Conservation (phyloP, 2,888 invertebrate species). For the Drosophila subquinaria region DNA sequence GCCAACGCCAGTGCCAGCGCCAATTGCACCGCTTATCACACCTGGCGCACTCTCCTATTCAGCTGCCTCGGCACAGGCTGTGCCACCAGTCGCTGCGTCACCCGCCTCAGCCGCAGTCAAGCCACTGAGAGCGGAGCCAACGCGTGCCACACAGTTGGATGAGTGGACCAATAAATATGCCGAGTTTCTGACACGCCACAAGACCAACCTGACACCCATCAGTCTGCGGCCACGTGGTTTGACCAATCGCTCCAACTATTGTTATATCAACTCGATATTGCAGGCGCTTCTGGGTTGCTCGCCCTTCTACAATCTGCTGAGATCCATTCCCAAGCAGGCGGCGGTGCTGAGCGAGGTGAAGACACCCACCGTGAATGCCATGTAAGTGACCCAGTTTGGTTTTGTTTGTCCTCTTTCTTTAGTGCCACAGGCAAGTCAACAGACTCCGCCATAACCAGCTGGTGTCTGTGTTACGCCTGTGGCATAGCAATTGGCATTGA, state of each 20-base stretch:
- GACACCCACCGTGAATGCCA: conserved; percentile 95
- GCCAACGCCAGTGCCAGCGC: conserved; percentile 69
- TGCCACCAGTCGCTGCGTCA: conserved; percentile 56
- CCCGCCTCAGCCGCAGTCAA: conserved; percentile 58
- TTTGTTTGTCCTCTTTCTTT: background rate
- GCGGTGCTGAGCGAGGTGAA: conserved; percentile 87
- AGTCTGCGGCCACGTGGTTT: conserved; percentile 95
- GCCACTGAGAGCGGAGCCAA: conserved; percentile 57
- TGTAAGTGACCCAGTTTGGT: conserved; percentile 87
- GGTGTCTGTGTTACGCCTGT: conserved; percentile 84
- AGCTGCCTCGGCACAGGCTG: conserved; percentile 85
- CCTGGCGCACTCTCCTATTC: conserved; percentile 85
- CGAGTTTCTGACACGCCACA: conserved; percentile 92
- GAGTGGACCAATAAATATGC: conserved; percentile 86
- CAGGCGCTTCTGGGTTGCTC: conserved; percentile 98
- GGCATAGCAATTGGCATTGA: conserved; percentile 72
- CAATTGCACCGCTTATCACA: conserved; percentile 73
- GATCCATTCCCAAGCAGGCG: conserved; percentile 90
- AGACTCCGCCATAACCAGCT: conserved; percentile 64
- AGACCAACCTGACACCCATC: conserved; percentile 91
- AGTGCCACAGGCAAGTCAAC: conserved; percentile 83
- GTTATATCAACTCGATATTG: conserved; percentile 97
- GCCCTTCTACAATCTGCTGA: conserved; percentile 96
- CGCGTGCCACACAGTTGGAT: conserved; percentile 74
- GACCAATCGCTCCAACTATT: conserved; percentile 97